Evolutionary conservation across 2,113 vertebrate genomes (phyloP).

Genomic region (Choloepus hoffmanni): DNA sequence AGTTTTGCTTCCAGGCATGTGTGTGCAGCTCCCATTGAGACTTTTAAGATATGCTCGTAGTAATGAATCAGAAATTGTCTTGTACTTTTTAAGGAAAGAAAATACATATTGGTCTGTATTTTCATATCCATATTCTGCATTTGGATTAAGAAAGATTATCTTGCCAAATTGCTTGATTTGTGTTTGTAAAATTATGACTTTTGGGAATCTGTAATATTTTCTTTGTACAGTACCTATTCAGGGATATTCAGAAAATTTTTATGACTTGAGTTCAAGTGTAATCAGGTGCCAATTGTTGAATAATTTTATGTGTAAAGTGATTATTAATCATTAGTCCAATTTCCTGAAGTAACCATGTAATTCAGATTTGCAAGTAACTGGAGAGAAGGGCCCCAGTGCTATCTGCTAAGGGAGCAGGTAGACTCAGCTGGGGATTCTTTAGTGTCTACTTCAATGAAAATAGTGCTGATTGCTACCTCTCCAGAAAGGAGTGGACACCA

Average conservation of each 20-base stretch:
- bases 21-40: not conserved
- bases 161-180: not conserved
- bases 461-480: not conserved
- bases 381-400: not conserved
- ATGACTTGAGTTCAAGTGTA: not conserved
- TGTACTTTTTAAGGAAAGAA: not conserved
- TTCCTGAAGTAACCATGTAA: not conserved
- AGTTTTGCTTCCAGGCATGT: not conserved
- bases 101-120: not conserved
- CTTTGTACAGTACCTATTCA: not conserved
- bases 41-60: not conserved
- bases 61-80: not conserved
- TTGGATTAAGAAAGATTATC: not conserved
- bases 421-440: accelerated
- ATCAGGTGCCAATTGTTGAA: not conserved
- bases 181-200: not conserved
- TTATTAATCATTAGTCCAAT: not conserved
- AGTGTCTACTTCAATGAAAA: accelerated
- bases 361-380: not conserved
- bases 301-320: not conserved
- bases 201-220: not conserved
- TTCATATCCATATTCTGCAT: not conserved
- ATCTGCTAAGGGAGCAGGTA: not conserved
- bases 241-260: not conserved
- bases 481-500: too few relatives aligned